Evolutionary conservation across 2,888 invertebrate genomes (phyloP).

Genomic region (Cinara cedri): DNA sequence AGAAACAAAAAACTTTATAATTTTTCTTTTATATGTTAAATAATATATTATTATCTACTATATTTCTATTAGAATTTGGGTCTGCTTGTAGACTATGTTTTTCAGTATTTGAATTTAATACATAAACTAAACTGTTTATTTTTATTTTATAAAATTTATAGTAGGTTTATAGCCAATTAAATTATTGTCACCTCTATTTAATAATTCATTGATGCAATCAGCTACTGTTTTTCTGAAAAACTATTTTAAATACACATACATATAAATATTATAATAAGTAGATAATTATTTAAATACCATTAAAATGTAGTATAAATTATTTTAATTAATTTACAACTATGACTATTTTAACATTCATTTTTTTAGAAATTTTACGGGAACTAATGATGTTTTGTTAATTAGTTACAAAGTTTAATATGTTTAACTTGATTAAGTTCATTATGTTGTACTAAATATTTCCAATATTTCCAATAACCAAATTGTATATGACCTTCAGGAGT

Average conservation of each 20-base stretch:
- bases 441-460: neutral
- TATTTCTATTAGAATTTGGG: no score
- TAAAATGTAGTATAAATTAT: neutral
- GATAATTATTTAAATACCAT: neutral
- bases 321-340: neutral
- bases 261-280: neutral
- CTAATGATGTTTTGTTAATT: conserved; percentile 14
- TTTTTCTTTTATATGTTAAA: neutral
- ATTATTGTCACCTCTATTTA: neutral
- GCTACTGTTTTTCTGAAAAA: conserved; percentile 27
- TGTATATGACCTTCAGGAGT: neutral
- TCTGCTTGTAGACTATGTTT: neutral
- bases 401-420: conserved; percentile 7
- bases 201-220: neutral
- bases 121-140: conserved; percentile 3
- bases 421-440: neutral
- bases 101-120: neutral
- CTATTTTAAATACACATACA: no score
- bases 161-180: neutral
- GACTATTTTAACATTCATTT: neutral
- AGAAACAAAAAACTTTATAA: no score
- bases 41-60: neutral
- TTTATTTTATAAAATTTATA: conserved; percentile 8
- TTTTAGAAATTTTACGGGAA: neutral
- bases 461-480: neutral